Conservation (phyloP, 2,113 vertebrate species). For the Trachemys scripta region DNA sequence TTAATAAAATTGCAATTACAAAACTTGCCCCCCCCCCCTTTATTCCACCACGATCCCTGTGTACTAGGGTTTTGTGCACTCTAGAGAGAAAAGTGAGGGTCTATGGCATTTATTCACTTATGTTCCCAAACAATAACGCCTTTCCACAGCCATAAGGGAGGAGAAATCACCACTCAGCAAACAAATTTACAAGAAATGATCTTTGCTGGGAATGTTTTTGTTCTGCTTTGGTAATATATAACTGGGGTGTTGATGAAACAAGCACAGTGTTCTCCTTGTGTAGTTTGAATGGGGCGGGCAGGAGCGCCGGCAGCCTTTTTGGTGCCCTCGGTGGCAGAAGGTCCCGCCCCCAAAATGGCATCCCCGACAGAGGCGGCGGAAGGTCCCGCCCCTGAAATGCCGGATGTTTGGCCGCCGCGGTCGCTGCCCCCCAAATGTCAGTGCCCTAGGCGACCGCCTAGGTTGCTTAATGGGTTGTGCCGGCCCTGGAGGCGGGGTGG, state of each 20-base stretch:
- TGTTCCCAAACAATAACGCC: slow-evolving; percentile 45
- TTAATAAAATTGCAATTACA: not conserved
- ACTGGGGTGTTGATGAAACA: accelerated
- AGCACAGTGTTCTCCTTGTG: not conserved
- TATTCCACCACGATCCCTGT: slow-evolving; percentile 34
- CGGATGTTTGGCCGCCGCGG: too few species aligned
- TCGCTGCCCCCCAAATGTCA: too few species aligned
- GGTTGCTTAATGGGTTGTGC: too few species aligned
- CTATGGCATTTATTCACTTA: slow-evolving; percentile 1
- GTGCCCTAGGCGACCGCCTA: too few species aligned
- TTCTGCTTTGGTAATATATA: slow-evolving; percentile 40
- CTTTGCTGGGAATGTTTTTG: slow-evolving; percentile 13
- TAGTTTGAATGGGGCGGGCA: not conserved
- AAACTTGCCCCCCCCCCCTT: not conserved
- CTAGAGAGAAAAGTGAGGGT: slow-evolving; percentile 5
- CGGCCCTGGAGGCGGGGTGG: not conserved
- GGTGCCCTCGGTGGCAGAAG: too few species aligned
- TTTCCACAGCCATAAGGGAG: slow-evolving; percentile 39
- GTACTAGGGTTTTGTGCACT: not conserved
- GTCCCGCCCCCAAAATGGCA: too few species aligned
- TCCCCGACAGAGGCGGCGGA: too few species aligned
- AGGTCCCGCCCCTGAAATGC: too few species aligned
- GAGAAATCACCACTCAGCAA: slow-evolving; percentile 45
- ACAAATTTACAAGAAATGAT: slow-evolving; percentile 45
- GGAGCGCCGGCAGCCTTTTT: too few species aligned